A percentile compares a stretch with the other conserved stretches of the same genome.
Evolutionary conservation across 2,113 vertebrate species (phyloP).

Genomic region (Phalacrocorax brasilianus): DNA sequence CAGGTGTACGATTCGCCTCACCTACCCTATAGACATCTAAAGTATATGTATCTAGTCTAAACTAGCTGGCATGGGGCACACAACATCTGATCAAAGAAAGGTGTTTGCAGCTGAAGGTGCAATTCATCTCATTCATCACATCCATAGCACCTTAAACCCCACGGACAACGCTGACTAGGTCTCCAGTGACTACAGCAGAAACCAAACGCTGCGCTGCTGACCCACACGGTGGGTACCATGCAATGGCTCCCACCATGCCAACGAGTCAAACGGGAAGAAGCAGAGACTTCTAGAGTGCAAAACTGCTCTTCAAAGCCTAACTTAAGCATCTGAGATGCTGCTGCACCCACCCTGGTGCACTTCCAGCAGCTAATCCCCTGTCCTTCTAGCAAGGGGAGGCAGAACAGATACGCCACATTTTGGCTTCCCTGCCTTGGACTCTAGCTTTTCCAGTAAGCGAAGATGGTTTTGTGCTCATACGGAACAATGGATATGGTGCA

Average conservation of each 20-base stretch:
- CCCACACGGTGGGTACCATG: accelerated
- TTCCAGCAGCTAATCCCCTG: background rate
- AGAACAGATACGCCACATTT: background rate
- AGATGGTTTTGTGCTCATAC: background rate
- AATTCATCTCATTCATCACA: background rate
- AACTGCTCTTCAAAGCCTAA: background rate
- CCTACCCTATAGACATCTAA: background rate
- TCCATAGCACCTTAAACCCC: background rate
- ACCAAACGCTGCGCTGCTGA: background rate
- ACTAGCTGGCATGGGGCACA: background rate
- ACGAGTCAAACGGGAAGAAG: background rate
- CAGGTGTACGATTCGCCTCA: background rate
- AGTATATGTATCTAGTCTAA: accelerated
- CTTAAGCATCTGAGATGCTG: background rate
- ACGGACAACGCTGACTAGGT: accelerated
- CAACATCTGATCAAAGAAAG: background rate
- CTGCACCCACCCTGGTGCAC: background rate
- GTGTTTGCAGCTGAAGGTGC: background rate
- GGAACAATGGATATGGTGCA: background rate
- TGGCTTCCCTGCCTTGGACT: background rate
- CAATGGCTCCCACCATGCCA: background rate
- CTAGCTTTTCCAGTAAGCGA: background rate
- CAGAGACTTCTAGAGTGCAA: background rate
- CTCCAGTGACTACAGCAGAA: background rate
- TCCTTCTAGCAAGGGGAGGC: background rate